Percentiles rank a stretch among this genome's conserved stretches.
phyloP scores from a whole-genome alignment of 2,797 vertebrate species.

The Poeciliopsis infans region DNA sequence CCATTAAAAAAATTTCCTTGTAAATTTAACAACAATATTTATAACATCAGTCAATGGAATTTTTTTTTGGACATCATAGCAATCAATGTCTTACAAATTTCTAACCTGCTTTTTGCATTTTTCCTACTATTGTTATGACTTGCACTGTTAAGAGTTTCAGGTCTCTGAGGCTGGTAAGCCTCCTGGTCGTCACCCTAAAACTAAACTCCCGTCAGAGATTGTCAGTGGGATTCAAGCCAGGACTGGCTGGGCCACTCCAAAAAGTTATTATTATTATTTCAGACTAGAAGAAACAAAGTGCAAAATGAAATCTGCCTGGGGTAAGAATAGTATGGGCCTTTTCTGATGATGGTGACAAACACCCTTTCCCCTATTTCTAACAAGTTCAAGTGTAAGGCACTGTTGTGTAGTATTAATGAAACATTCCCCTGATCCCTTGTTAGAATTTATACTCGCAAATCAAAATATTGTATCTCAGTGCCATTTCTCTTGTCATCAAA shows the following conservation, averaged over 20 bases:
- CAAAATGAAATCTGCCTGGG: neutral
- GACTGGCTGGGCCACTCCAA: neutral
- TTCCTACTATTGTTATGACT: neutral
- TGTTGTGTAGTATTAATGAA: neutral
- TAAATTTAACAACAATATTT: neutral
- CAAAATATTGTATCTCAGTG: neutral
- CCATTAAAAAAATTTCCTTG: neutral
- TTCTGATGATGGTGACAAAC: neutral
- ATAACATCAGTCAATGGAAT: neutral
- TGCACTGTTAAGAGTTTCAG: neutral
- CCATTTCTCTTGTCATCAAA: neutral
- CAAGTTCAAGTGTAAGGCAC: neutral
- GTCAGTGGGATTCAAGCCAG: neutral
- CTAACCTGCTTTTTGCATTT: neutral
- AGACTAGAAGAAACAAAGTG: neutral
- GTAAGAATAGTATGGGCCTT: neutral
- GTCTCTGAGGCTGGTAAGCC: neutral
- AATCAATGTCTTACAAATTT: neutral
- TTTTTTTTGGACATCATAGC: neutral
- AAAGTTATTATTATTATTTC: neutral
- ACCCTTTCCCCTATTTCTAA: neutral
- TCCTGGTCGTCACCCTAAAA: neutral
- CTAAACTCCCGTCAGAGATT: neutral
- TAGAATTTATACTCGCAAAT: neutral
- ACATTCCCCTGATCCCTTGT: neutral